Conservation (phyloP, 2,113 vertebrate genomes). For the Psettodes erumei region DNA sequence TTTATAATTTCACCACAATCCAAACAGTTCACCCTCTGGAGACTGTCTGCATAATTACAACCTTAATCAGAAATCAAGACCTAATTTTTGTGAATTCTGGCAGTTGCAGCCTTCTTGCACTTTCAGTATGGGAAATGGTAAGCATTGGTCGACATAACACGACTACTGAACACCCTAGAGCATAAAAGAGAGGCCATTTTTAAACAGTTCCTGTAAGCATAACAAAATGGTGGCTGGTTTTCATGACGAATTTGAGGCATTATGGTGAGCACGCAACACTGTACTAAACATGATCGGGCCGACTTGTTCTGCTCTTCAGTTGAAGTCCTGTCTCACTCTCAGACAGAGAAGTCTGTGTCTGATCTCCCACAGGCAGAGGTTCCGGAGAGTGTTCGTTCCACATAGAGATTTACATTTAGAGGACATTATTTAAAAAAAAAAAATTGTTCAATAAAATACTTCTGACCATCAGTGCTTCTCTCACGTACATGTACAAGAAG, state of each 20-base stretch:
- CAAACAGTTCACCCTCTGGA: not conserved
- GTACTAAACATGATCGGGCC: slow-evolving; percentile 45
- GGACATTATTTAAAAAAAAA: slow-evolving; percentile 59
- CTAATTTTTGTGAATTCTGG: slow-evolving; percentile 37
- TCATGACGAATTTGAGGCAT: slow-evolving; percentile 72
- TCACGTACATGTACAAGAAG: slow-evolving; percentile 65
- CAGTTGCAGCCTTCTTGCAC: slow-evolving; percentile 42
- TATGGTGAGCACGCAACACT: slow-evolving; percentile 69
- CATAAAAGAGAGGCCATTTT: slow-evolving; percentile 40
- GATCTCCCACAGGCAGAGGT: slow-evolving; percentile 53
- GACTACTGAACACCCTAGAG: slow-evolving; percentile 28
- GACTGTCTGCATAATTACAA: slow-evolving; percentile 16
- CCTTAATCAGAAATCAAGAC: slow-evolving; percentile 7
- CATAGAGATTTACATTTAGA: slow-evolving; percentile 66
- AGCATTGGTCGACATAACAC: slow-evolving; percentile 32
- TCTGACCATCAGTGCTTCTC: slow-evolving; percentile 83
- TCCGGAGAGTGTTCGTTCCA: slow-evolving; percentile 48
- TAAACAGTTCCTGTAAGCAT: slow-evolving; percentile 19
- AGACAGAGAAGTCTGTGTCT: slow-evolving; percentile 32
- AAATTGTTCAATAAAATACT: slow-evolving; percentile 76
- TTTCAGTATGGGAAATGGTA: slow-evolving; percentile 23
- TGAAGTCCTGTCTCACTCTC: slow-evolving; percentile 27
- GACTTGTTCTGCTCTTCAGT: slow-evolving; percentile 18
- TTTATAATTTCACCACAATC: slow-evolving; percentile 2
- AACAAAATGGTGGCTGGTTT: slow-evolving; percentile 68